Evolutionary conservation across 2,888 invertebrate genomes (phyloP), one percentile per base, ranked within the genome.

Genomic region (Pyrrhia umbra): DNA sequence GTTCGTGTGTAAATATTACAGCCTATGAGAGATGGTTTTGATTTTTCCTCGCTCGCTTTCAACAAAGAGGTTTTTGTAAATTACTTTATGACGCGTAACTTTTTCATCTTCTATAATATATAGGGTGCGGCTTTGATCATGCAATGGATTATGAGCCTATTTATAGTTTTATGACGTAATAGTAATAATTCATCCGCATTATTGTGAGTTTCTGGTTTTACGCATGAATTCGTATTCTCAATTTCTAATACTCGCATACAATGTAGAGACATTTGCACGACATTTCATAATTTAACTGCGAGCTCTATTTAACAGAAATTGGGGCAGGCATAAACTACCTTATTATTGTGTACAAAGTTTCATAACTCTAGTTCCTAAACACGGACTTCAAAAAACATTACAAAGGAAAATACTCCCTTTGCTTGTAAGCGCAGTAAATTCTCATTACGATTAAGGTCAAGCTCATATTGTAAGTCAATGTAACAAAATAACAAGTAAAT

Each of bases 271-370:
- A 71, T 54, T 72, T 67, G 57, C 67, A 51, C 40, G 61, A 57
- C 68, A 68, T 63, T 72, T 73, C 68, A 73, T 70, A 73, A 72
- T 68, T 68, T 58, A 58, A 73, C 59, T 71, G 54, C 40, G 55
- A 51, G 54, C 63, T 42, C 51, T 25, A 39, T 50, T 55, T 60
- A 56, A 52, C 49, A 45, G 37, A 67, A 70, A 70, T 72, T 56
- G 52, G 67, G 45, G 13, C 73, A 67, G 18, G 52, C 40, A 71
- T 72, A 71, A 72, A 71, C 47, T 67, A 67, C 27, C 8, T 39
- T 65, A 59, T 52, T 61, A 49, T 56, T 27, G n/a, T 42, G 50
- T 68, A 6, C n/a, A 42, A 46, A 43, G 54, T 72, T 73, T 56
- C 50, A 21, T 40, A 73, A 62, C 2, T 39, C 16, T 10, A 64